Evolutionary conservation across 2,113 vertebrate species (phyloP), one percentile per base, ranked within the genome.

Genomic region (Atherinomorus stipes): DNA sequence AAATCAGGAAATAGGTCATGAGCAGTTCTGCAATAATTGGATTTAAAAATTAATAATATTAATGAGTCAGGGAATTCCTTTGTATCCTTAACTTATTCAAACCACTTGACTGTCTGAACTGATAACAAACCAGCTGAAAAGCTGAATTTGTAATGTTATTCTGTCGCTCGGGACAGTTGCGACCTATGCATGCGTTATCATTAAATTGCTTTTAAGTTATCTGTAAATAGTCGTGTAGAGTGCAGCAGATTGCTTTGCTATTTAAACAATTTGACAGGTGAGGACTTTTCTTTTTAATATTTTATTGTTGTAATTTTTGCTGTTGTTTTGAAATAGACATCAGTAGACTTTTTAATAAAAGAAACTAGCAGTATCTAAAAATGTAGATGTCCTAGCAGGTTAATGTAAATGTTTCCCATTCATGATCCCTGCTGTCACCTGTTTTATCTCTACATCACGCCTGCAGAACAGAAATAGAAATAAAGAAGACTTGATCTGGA

Each of bases 1-100:
- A 86, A 81, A 90, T 81, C 69, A 59, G 77, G 80, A 92, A 93
- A 90, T 94, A 76, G 92, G 93, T 93, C 92, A 93, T 38, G 37
- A 88, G 88, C 78, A 53, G 69, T 86, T 70, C 71, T 86, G 76
- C 76, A 87, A 91, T 93, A 92, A 93, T 93, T 93, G 89, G 82
- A 90, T 93, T 93, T 91, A 94, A 94, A 92, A 91, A 93, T 93
- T 92, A 81, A 92, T 86, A 85, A 68, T 85, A 92, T 93, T 91
- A 93, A 93, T 93, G 90, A 85, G 82, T 51, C 22, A 11, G 82
- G 86, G 90, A 83, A 86, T 91, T 89, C 72, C 83, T 89, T 92
- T 91, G 85, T 91, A 90, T 89, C 83, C 28, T 59, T 87, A 72
- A 90, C 88, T 91, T 90, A 91, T 93, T 93, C 81, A 89, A 89